These are phyloP conservation scores for Platysteira castanea DNA, from an alignment of 2,113 vertebrate species.

Conservation along the genomic window DNA sequence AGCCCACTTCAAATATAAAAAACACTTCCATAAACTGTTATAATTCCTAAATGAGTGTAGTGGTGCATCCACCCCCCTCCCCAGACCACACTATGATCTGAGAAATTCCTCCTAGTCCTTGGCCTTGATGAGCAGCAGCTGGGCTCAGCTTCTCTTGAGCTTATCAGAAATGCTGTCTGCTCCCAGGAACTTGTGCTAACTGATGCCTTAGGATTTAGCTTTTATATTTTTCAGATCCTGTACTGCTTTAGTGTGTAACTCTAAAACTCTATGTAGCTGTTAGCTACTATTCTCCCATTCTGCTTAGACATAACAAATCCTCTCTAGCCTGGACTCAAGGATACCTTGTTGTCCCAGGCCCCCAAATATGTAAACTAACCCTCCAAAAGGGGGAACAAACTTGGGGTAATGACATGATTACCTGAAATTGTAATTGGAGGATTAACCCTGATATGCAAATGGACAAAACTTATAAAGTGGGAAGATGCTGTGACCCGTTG, in stretches of 20 bases:
- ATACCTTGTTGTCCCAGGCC: background rate
- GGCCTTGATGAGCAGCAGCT: too few species aligned
- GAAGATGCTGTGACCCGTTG: rapidly evolving
- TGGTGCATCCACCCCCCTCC: background rate
- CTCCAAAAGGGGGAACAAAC: background rate
- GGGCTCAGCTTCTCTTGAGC: background rate
- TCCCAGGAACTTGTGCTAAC: background rate
- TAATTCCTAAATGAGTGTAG: background rate
- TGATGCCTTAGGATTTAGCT: background rate
- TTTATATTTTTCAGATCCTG: background rate
- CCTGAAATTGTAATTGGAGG: background rate
- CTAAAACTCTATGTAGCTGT: background rate
- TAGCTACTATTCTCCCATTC: background rate
- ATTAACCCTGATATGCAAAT: background rate
- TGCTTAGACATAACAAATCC: background rate
- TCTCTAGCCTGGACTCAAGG: background rate
- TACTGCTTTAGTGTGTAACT: background rate
- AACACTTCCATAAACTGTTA: background rate
- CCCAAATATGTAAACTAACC: background rate
- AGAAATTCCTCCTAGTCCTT: background rate
- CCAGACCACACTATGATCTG: background rate
- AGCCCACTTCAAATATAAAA: background rate
- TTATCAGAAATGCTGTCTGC: background rate
- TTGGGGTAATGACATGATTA: background rate
- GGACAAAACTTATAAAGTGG: background rate